Base-by-base conservation (phyloP, 30 jellyfish, hydroid and myxozoan genomes). In the Turritopsis dohrnii region DNA sequence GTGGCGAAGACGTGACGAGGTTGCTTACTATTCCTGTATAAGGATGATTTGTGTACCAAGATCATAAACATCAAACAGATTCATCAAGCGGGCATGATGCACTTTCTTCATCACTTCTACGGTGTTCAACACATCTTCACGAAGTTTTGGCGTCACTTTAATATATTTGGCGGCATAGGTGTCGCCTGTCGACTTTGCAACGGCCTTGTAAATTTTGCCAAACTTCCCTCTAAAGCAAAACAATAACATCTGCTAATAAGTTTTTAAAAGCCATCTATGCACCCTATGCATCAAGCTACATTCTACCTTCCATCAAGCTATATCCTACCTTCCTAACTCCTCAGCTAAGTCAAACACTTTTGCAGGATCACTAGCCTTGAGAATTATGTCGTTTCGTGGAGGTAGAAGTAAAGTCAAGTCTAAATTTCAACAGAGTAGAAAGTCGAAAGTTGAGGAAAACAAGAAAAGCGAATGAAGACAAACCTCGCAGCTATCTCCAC, bases 151-250 rank as follows among this genome's bases (percentile, higher is more conserved):
- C 1, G 98, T 29, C 20, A 81, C 88, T 69, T 87, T 92, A 74
- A 92, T 84, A 66, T 88, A 87, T 71, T 92, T 92, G 3, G 98
- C 98, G 8, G 98, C 98, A 85, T 92, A 89, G 0, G 75, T 31
- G n/a, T 71, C 87, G 4, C 90, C 87, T 27, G 85, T 85, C 16
- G 75, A 65, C 26, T 71, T 87, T 84, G 81, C 85, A 71, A 76
- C 83, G 52, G 85, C 96, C 52, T 85, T 87, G 89, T 92, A 89
- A 16, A 92, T 95, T 52, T 88, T 93, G 4, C 98, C 98, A 75
- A 92, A 92, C 25, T 87, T 92, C 18, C 98, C 98, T 71, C 98
- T 92, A 71, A 65, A n/a, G n/a, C n/a, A n/a, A n/a, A n/a, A n/a
- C n/a, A n/a, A n/a, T n/a, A n/a, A n/a, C n/a, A n/a, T n/a, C n/a